Evolutionary conservation across 2,797 vertebrate species (phyloP), one percentile per base, ranked within the genome.

Genomic region (Yasuhikotakia modesta): DNA sequence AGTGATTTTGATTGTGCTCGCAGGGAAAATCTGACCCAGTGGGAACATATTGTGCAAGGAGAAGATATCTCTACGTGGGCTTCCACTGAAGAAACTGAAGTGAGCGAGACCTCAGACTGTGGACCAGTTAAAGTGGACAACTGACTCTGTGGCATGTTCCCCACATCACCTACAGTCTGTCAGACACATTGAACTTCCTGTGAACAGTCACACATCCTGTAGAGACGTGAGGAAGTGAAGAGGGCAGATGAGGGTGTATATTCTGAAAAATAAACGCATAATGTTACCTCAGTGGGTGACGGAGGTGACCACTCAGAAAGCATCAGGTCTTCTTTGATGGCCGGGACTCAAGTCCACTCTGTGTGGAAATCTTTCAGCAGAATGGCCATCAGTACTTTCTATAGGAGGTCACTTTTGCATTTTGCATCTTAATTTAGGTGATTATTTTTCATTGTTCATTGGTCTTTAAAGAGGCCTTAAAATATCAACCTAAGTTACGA

Each of bases 1-100:
- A 58, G 58, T 32, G 30, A 32, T 17, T 61, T 5, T 30, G 14
- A 30, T 16, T 60, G 16, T 32, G 58, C 88, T 76, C 88, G 46
- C 85, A 99, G 98, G 91, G 94, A 97, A 74, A 99, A 99, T 91
- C 95, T 99, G 79, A 84, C 83, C 83, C 97, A 99, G 80, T 99
- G 98, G 97, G 97, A 99, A 88, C 96, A 93, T 87, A 94, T 99
- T 57, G 95, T 94, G 0, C 92, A 87, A 19, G 96, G 96, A 52
- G 97, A 99, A 84, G 92, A 91, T 83, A 86, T 88, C 0, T 90
- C 91, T 0, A 69, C 89, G 32, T 94, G 93, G 91, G 82, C 90
- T 81, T 82, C 91, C 0, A 71, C 85, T 14, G 75, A 61, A 85
- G 87, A 72, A 81, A 89, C 30, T 0, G 76, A 82, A 50, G 66